Percentiles rank a stretch among this genome's conserved stretches.
These are phyloP conservation scores for Tenthredo scrophulariae DNA, from an alignment of 2,888 invertebrate genomes.

Conservation along the genomic window DNA sequence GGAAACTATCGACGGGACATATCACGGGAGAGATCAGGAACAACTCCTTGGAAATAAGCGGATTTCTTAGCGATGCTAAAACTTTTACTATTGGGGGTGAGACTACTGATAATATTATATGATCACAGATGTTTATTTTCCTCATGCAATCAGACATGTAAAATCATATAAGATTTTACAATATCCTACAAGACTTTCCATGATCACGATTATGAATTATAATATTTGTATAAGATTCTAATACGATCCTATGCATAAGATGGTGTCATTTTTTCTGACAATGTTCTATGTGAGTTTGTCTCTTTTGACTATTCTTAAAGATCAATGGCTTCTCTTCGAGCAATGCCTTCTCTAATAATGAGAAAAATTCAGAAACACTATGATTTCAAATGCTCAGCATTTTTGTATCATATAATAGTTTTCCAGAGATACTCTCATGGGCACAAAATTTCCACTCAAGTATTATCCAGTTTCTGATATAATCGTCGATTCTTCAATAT, in stretches of 20 bases:
- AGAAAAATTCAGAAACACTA: too few species aligned
- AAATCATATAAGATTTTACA: neutral
- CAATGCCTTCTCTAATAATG: too few species aligned
- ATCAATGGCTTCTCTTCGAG: too few species aligned
- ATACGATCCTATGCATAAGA: too few species aligned
- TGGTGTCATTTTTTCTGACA: too few species aligned
- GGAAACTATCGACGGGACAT: neutral
- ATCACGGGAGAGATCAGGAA: constrained; percentile 45
- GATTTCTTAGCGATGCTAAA: constrained; percentile 66
- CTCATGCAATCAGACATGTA: neutral
- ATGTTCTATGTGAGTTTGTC: too few species aligned
- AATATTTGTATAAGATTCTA: too few species aligned
- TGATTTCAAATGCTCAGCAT: too few species aligned
- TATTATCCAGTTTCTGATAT: neutral
- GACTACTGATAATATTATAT: neutral
- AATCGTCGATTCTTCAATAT: neutral
- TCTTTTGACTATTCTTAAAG: too few species aligned
- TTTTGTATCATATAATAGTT: too few species aligned
- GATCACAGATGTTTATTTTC: neutral
- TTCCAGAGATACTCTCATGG: too few species aligned
- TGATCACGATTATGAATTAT: too few species aligned
- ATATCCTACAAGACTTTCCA: neutral
- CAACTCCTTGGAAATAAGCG: constrained; percentile 57
- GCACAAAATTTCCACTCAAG: neutral
- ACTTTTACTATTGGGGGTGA: constrained; percentile 58